phyloP scores from a whole-genome alignment of 2,113 vertebrate genomes.

The Miniopterus natalensis region DNA sequence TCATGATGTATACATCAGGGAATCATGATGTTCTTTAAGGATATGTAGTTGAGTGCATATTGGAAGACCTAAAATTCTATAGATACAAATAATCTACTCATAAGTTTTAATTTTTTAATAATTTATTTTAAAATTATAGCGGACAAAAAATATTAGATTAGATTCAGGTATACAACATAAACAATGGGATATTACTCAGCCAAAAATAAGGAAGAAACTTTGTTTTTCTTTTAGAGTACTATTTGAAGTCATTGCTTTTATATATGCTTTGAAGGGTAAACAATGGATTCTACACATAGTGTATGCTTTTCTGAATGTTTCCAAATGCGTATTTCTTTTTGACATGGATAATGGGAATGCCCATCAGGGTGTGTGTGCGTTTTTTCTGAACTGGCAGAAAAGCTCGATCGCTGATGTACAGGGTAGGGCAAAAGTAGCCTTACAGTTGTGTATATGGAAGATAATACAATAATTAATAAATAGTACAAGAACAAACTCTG shows the following conservation, averaged over 20 bases:
- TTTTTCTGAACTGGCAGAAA: conserved; percentile 41
- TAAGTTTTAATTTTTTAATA: background rate
- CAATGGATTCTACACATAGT: background rate
- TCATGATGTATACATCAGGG: background rate
- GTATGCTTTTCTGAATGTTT: conserved; percentile 59
- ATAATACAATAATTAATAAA: background rate
- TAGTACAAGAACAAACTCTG: background rate
- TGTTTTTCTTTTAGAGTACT: conserved; percentile 52
- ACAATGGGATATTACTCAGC: background rate
- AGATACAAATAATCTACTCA: background rate
- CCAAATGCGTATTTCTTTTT: background rate
- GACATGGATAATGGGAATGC: background rate
- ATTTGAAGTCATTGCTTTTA: conserved; percentile 66
- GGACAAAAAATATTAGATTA: background rate
- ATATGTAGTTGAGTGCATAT: background rate
- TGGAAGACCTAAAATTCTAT: background rate
- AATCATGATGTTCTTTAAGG: conserved; percentile 5
- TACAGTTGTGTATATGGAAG: background rate
- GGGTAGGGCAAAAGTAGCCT: background rate
- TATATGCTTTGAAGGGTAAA: conserved; percentile 8
- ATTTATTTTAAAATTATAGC: background rate
- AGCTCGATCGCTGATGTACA: background rate
- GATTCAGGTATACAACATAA: background rate
- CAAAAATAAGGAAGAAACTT: background rate
- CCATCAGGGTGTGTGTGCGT: background rate